phyloP scores from a whole-genome alignment of 2,797 vertebrate species.

The Heliangelus exortis region DNA sequence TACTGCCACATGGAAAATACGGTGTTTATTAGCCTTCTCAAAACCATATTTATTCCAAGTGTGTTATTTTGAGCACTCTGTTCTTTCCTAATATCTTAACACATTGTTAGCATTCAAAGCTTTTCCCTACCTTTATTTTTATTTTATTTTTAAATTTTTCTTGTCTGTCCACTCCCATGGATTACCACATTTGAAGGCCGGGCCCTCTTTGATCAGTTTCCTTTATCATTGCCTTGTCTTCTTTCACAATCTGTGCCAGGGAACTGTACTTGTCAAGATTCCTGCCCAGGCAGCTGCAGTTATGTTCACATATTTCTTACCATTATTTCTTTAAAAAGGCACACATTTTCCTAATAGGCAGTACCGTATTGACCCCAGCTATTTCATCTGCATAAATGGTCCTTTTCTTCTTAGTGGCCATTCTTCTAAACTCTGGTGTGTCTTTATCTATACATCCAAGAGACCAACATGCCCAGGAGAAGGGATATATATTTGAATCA shows the following conservation, averaged over 20 bases:
- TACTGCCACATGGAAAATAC: not conserved
- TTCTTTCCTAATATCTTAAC: not conserved
- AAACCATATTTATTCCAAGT: not conserved
- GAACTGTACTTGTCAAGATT: not conserved
- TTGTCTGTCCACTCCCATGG: not conserved
- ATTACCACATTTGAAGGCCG: not conserved
- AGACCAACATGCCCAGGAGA: not conserved
- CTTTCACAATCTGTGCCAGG: not conserved
- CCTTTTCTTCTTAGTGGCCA: not conserved
- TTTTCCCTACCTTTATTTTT: not conserved
- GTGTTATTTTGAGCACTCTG: not conserved
- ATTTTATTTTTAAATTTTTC: not conserved
- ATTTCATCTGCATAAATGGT: not conserved
- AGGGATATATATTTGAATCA: not conserved
- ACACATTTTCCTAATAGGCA: not conserved
- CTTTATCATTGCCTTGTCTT: not conserved
- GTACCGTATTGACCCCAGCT: not conserved
- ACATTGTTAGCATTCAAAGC: not conserved
- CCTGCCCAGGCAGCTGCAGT: not conserved
- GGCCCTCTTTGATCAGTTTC: not conserved
- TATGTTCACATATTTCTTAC: not conserved
- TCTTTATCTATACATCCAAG: not conserved
- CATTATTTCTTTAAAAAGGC: not conserved
- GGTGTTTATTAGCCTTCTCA: slow-evolving; percentile 1
- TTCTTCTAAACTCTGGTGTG: not conserved